Base-by-base conservation (phyloP, 2,113 vertebrate genomes). In the Aegithalos caudatus region DNA sequence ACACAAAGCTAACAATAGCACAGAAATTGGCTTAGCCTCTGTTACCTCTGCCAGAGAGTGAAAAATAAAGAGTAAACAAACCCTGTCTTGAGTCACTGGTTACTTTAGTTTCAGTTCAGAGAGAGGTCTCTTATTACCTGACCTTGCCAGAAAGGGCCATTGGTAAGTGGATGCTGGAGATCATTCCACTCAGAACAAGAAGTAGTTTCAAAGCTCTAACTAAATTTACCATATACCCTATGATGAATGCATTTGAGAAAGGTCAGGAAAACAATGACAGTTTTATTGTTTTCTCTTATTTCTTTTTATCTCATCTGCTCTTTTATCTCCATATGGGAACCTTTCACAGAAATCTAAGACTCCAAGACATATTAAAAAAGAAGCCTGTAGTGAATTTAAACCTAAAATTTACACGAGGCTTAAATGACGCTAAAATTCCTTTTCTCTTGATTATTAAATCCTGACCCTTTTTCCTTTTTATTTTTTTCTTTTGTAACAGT, bases 331-430 rank as follows among this genome's bases (percentile, higher is more conserved):
- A 95, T 97, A 97, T 96, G 74, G 90, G 73, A 92, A 98, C 96
- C 97, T 98, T 99, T 98, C 94, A 64, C 71, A 94, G 90, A 97
- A 93, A 94, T 97, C 94, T 92, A 97, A 97, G 98, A 96, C 35
- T 97, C 94, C 91, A 97, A 97, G 98, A 96, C 38, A 94, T 90
- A 91, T 97, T 97, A 96, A 91, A 96, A 96, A 96, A 97, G 25
- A 23, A 10, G 3, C 2, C 15, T 33, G 2, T 97, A 97, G 90
- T 97, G 93, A 97, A 97, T 97, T 95, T 97, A 94, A 91, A 74
- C 56, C 65, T 87, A 42, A 94, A 81, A 94, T 92, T 97, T 86
- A 71, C 65, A 22, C 21, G 94, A 51, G 83, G 66, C 31, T 95
- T 90, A 86, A 79, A 54, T 16, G 83, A 54, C 77, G 74, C 33